Evolutionary conservation across 2,888 invertebrate species (phyloP).

Genomic region (Tupiocoris notatus): DNA sequence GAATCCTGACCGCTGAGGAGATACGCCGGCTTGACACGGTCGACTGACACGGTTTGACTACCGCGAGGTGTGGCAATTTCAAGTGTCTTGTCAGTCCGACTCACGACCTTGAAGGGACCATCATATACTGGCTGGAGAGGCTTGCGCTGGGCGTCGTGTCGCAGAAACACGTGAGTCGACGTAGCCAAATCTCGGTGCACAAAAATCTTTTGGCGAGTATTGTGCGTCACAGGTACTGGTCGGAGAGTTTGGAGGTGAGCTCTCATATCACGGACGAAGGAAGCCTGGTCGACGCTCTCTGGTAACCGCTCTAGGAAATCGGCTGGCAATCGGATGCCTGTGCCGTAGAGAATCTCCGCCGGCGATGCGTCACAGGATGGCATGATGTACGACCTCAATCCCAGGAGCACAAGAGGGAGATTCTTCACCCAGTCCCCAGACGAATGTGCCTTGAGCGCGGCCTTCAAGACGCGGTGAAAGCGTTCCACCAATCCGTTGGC

Average conservation of each 20-base stretch:
- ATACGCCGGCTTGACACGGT: not conserved
- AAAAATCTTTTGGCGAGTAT: not conserved
- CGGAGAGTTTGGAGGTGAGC: not conserved
- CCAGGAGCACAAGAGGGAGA: conserved; percentile 53
- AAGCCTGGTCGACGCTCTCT: not conserved
- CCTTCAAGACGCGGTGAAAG: conserved; percentile 54
- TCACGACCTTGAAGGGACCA: not conserved
- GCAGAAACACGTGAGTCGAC: conserved; percentile 6
- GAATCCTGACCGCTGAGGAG: too few relatives aligned
- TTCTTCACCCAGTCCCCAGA: conserved; percentile 49
- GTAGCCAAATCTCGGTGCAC: not conserved
- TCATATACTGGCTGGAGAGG: conserved; percentile 10
- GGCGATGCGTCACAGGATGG: conserved; percentile 51
- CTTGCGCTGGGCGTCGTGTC: conserved; percentile 4
- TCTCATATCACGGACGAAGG: not conserved
- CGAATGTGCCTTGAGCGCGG: conserved; percentile 50
- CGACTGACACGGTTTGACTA: not conserved
- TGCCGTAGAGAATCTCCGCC: conserved; percentile 52
- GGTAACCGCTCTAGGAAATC: conserved; percentile 47
- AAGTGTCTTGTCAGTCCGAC: not conserved
- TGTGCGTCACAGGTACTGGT: not conserved
- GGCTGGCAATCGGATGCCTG: conserved; percentile 50
- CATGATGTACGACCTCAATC: conserved; percentile 51
- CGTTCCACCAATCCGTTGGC: conserved; percentile 54
- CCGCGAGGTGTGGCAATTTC: not conserved